These are phyloP conservation scores for Zeuzera pyrina DNA, from an alignment of 2,888 invertebrate genomes.

Conservation along the genomic window DNA sequence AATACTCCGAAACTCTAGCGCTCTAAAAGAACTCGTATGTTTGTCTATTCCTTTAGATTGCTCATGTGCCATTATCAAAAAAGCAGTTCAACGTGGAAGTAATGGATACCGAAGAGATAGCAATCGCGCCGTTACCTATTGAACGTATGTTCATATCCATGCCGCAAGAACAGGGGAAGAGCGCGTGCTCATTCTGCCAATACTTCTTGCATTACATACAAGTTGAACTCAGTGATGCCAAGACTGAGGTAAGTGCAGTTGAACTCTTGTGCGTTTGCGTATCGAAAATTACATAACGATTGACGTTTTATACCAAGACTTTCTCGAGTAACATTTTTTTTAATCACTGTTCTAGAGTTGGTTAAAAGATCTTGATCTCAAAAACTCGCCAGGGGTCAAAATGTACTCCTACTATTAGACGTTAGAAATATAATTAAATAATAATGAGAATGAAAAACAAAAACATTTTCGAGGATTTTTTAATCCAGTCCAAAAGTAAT, in stretches of 20 bases:
- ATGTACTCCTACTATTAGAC: too few species aligned
- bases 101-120: slow-evolving; percentile 19
- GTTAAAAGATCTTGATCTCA: too few species aligned
- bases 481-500: too few species aligned
- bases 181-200: slow-evolving; percentile 85
- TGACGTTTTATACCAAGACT: not conserved
- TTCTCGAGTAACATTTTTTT: too few species aligned
- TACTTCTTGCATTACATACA: slow-evolving; percentile 87
- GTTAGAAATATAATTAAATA: too few species aligned
- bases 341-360: too few species aligned
- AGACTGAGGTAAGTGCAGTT: slow-evolving; percentile 70
- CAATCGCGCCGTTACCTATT: slow-evolving; percentile 58
- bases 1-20: too few species aligned
- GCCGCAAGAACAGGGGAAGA: slow-evolving; percentile 42
- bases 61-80: slow-evolving; percentile 21
- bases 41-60: slow-evolving; percentile 27
- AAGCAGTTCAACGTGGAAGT: slow-evolving; percentile 37
- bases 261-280: not conserved
- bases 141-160: slow-evolving; percentile 52
- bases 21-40: too few species aligned
- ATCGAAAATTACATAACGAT: not conserved
- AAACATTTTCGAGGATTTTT: too few species aligned
- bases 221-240: slow-evolving; percentile 77
- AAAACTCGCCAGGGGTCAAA: too few species aligned
- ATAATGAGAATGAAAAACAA: too few species aligned